These are phyloP conservation scores for Chrosomus eos DNA, from an alignment of 2,797 vertebrate genomes.

Conservation along the genomic window DNA sequence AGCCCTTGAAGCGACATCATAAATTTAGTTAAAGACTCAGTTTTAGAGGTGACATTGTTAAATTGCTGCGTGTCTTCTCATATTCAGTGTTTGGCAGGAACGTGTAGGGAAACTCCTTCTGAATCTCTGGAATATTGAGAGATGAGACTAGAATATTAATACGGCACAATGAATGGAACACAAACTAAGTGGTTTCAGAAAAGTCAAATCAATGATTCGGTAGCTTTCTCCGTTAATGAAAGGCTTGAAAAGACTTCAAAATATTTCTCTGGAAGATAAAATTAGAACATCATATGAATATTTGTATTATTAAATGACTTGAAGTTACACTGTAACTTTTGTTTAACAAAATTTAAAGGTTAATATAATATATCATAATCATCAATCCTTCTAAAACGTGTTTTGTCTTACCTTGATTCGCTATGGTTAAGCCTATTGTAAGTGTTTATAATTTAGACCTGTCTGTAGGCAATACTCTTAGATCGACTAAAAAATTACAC, in stretches of 20 bases:
- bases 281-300: not conserved
- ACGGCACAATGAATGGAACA: not conserved
- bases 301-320: no score
- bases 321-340: no score
- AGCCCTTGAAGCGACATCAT: not conserved
- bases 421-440: no score
- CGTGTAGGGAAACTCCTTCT: not conserved
- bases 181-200: slow-evolving; percentile 4
- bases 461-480: no score
- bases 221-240: not conserved
- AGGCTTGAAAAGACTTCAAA: not conserved
- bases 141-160: slow-evolving; percentile 31
- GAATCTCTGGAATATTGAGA: slow-evolving; percentile 10
- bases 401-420: no score
- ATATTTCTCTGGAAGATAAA: no score
- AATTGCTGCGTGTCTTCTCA: not conserved
- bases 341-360: no score
- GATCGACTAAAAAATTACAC: no score
- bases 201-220: not conserved
- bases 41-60: slow-evolving; percentile 25
- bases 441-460: no score
- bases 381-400: no score
- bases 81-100: slow-evolving; percentile 11
- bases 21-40: slow-evolving; percentile 5
- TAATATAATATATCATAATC: no score